Base-by-base conservation (phyloP, 2,113 vertebrate genomes). In the Pandion haliaetus region DNA sequence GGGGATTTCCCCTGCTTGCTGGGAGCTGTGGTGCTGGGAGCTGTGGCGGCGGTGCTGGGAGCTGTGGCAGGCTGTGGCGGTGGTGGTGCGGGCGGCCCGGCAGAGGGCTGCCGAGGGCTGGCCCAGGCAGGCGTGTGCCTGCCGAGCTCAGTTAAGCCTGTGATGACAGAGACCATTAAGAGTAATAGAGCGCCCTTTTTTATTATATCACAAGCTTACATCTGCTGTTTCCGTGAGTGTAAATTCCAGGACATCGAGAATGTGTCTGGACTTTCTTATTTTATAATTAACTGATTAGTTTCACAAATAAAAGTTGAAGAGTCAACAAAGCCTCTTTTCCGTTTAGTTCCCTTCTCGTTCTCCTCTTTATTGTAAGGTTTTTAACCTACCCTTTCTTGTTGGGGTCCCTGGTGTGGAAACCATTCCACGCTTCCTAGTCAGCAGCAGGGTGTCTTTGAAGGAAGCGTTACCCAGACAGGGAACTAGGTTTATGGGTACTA, bases 41-140 rank as follows among this genome's bases (percentile, higher is more conserved):
- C 38, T 52, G 10, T 17, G 32, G 8, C 65, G 11, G 6, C 9
- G 44, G 17, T 31, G 32, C 31, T 45, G 65, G 47, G 21, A 24
- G 47, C 23, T 2, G 24, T 50, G 49, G 49, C 5, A 12, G 49
- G 5, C 47, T 52, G 10, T 24, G 34, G 21, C 65, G 12, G 8
- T 34, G 44, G 18, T 32, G 34, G 52, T 29, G 52, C 5, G 9
- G 16, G 45, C 23, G 7, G 45, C 63, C 82, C 71, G 3, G 86
- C 69, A 95, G 95, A 91, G 82, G 95, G 89, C 87, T 52, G 90
- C 86, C 17, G 14, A 81, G 78, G 13, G 26, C 82, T 38, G 24
- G 45, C 42, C 36, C 7, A 44, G 52, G 44, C 24, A 1, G 12
- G 12, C 8, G 7, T 17, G 25, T 5, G 36, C 9, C 3, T n/a